phyloP scores from a whole-genome alignment of 2,888 invertebrate genomes.

The Ophion slaviceki region DNA sequence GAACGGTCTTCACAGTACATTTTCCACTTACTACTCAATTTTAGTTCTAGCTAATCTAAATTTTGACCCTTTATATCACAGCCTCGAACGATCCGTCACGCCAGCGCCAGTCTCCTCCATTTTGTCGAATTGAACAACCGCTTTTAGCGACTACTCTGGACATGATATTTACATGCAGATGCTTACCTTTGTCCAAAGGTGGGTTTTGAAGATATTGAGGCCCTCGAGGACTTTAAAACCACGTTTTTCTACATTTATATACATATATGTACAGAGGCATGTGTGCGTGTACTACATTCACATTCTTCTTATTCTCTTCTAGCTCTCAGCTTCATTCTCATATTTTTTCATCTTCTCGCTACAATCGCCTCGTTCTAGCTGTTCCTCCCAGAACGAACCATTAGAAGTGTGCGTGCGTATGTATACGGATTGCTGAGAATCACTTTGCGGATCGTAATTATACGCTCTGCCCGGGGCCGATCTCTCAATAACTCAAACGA shows the following conservation, averaged over 20 bases:
- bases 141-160: too few species aligned
- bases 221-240: too few species aligned
- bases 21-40: constrained; percentile 1
- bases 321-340: constrained; percentile 24
- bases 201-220: too few species aligned
- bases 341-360: constrained; percentile 52
- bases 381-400: constrained; percentile 30
- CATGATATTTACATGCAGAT: too few species aligned
- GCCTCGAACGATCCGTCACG: too few species aligned
- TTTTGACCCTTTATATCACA: too few species aligned
- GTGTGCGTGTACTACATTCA: neutral
- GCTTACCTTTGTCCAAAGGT: too few species aligned
- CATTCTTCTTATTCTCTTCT: constrained; percentile 18
- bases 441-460: constrained; percentile 81
- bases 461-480: constrained; percentile 73
- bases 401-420: neutral
- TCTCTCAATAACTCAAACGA: constrained; percentile 80
- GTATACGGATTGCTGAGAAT: constrained; percentile 71
- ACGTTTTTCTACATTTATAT: too few species aligned
- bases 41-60: too few species aligned
- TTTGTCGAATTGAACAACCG: too few species aligned
- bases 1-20: neutral
- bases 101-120: too few species aligned
- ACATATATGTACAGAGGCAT: too few species aligned
- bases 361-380: constrained; percentile 41